phyloP scores from a whole-genome alignment of 2,888 invertebrate genomes.

The Zeuzera pyrina region DNA sequence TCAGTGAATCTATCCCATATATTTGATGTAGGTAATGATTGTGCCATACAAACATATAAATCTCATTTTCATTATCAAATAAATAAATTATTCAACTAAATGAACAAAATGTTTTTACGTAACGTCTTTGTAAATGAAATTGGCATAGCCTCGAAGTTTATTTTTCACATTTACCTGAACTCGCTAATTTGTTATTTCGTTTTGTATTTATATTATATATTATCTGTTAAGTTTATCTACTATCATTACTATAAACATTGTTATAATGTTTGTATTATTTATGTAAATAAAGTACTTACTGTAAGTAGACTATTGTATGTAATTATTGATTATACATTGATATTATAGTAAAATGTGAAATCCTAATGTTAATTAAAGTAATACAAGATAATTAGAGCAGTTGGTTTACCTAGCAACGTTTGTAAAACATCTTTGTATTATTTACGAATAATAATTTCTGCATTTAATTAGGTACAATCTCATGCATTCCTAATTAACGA shows the following conservation, averaged over 20 bases:
- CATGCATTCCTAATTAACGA: slow-evolving; percentile 44
- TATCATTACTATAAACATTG: slow-evolving; percentile 37
- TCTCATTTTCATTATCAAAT: too few species aligned
- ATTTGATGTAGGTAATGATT: too few species aligned
- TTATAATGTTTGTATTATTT: slow-evolving; percentile 67
- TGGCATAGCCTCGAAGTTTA: background rate
- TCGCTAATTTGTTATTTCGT: slow-evolving; percentile 47
- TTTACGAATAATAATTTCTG: slow-evolving; percentile 27
- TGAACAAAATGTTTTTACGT: too few species aligned
- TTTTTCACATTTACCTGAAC: slow-evolving; percentile 1
- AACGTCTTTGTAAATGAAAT: background rate
- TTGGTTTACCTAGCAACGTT: slow-evolving; percentile 43
- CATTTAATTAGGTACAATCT: slow-evolving; percentile 44
- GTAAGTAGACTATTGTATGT: slow-evolving; percentile 51
- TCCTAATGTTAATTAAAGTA: slow-evolving; percentile 32
- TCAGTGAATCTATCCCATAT: too few species aligned
- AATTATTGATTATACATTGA: slow-evolving; percentile 26
- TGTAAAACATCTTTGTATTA: slow-evolving; percentile 26
- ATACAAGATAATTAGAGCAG: slow-evolving; percentile 44
- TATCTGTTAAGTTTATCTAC: slow-evolving; percentile 60
- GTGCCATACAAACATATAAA: too few species aligned
- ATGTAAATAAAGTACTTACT: slow-evolving; percentile 52
- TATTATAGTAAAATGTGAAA: slow-evolving; percentile 43
- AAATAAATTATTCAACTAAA: too few species aligned
- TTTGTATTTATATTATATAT: slow-evolving; percentile 54